Evolutionary conservation across 2,888 invertebrate genomes (phyloP), one percentile per base, ranked within the genome.

Genomic region (Spodoptera picta): DNA sequence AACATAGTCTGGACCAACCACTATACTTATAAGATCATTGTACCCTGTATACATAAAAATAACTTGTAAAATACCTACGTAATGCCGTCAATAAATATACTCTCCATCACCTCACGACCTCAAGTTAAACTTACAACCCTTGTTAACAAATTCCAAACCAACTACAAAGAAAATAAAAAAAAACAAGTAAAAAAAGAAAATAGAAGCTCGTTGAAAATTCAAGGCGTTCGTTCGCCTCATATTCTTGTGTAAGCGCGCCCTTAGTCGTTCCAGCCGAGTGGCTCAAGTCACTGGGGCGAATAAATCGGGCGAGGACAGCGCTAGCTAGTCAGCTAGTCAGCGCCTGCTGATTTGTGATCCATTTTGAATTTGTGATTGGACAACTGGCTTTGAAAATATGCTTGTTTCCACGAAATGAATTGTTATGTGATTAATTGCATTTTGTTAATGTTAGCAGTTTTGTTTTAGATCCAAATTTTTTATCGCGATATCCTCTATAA

Each of bases 241-340:
- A 71, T 69, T 51, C 59, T 67, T 74, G 50, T 45, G 24, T 53
- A 45, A 12, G 58, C 63, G 41, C 31, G 43, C 62, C 62, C 45
- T 55, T 58, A 62, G 51, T 47, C 48, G 6, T 74, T 74, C 50
- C 75, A 42, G 57, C 52, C 42, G 63, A 74, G 56, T 44, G 63
- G 12, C 7, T 49, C 24, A 31, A 69, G 14, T 27, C 45, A 47
- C 23, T 74, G 69, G 47, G 58, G 70, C 75, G 47, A 55, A 51
- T 31, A 69, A 71, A 69, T 74, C 75, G 54, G 57, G 47, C 47
- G 70, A 65, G 69, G 63, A 58, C 62, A 74, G 45, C 14, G 54
- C 54, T 67, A 48, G 59, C 46, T 42, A 56, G 53, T 52, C 56
- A 65, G 65, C 48, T 43, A 65, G 72, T 57, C 69, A 63, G 45